Conservation (phyloP, 2,797 vertebrate genomes). For the Rhinatrema bivittatum region DNA sequence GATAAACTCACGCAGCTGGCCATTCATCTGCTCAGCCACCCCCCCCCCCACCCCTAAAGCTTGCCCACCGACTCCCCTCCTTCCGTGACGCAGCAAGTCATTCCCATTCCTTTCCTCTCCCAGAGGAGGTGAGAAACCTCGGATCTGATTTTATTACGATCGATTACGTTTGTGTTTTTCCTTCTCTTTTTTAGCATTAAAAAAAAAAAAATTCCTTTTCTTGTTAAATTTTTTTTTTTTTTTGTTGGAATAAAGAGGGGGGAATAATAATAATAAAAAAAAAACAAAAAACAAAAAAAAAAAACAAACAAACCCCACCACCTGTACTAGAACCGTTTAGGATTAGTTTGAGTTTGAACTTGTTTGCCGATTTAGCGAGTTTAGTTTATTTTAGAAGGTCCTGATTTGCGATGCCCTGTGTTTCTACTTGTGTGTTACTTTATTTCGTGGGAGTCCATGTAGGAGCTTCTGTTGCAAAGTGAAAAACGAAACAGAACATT, state of each 20-base stretch:
- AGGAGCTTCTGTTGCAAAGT: slow-evolving; percentile 93
- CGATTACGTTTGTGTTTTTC: background rate
- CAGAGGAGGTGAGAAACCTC: too few relatives aligned
- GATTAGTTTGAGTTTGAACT: slow-evolving; percentile 53
- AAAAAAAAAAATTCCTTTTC: background rate
- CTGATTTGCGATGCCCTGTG: slow-evolving; percentile 57
- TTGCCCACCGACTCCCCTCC: background rate
- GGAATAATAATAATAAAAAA: background rate
- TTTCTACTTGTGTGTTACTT: too few relatives aligned
- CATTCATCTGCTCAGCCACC: too few relatives aligned
- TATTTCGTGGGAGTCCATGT: slow-evolving; percentile 89
- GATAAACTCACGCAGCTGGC: too few relatives aligned
- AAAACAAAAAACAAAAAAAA: too few relatives aligned
- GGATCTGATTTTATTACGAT: too few relatives aligned
- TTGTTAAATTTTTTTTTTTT: slow-evolving; percentile 10
- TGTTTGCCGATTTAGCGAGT: slow-evolving; percentile 46
- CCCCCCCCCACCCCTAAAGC: background rate
- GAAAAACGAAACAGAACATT: too few relatives aligned
- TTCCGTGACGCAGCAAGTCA: too few relatives aligned
- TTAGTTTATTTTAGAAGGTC: slow-evolving; percentile 74
- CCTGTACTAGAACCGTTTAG: slow-evolving; percentile 58
- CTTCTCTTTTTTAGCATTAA: slow-evolving; percentile 9
- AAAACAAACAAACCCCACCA: too few relatives aligned
- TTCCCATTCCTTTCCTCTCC: too few relatives aligned
- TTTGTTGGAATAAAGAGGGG: slow-evolving; percentile 2